Conservation (phyloP, 2,113 vertebrate genomes). For the Lepus americanus region DNA sequence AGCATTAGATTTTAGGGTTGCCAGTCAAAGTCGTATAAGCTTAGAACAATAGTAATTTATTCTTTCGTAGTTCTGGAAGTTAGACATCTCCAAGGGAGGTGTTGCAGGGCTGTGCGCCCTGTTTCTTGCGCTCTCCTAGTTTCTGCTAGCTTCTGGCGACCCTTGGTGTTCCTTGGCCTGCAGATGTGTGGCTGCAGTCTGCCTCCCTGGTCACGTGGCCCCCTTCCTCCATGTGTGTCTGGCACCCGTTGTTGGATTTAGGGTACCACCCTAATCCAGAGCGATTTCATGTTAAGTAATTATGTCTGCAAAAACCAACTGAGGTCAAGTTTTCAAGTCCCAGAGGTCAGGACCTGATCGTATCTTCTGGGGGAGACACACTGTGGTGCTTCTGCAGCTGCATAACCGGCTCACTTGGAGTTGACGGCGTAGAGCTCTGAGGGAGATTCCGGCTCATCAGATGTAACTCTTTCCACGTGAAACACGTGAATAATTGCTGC, state of each 20-base stretch:
- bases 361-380: background rate
- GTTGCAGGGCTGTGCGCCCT: background rate
- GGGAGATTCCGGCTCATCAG: background rate
- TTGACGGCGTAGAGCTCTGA: background rate
- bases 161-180: background rate
- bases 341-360: background rate
- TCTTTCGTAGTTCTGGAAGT: background rate
- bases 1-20: background rate
- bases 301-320: background rate
- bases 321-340: background rate
- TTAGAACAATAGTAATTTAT: background rate
- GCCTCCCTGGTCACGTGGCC: background rate
- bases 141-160: background rate
- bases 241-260: background rate
- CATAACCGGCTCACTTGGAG: background rate
- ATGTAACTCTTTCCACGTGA: slow-evolving; percentile 15
- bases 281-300: slow-evolving; percentile 22
- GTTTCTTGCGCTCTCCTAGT: background rate
- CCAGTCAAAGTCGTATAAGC: background rate
- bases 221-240: background rate
- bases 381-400: background rate
- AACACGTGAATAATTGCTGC: background rate
- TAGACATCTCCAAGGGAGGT: background rate
- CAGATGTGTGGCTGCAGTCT: background rate
- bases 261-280: background rate